phyloP scores from a whole-genome alignment of 2,113 vertebrate species.

The Carassius carassius region DNA sequence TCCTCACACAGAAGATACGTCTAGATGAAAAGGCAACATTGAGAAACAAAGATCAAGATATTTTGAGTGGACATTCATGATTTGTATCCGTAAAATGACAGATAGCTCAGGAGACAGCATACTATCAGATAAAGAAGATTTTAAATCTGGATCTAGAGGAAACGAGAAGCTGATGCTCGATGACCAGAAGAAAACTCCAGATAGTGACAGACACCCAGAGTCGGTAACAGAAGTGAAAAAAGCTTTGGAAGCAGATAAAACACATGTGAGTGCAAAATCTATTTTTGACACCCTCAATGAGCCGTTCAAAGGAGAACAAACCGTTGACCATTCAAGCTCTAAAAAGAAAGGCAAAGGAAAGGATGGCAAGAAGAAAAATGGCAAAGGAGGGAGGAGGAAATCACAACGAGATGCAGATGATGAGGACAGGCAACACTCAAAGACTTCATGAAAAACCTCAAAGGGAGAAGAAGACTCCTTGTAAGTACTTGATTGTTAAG shows the following conservation, averaged over 20 bases:
- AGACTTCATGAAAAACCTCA: conserved; percentile 68
- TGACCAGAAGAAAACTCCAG: conserved; percentile 1
- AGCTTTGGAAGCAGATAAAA: conserved; percentile 44
- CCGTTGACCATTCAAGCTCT: conserved; percentile 46
- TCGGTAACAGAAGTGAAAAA: neutral
- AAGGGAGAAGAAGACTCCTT: conserved; percentile 73
- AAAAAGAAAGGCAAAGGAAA: conserved; percentile 75
- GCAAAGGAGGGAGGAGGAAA: conserved; percentile 73
- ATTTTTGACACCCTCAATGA: neutral
- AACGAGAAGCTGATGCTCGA: conserved; percentile 3
- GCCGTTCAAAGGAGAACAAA: conserved; percentile 45
- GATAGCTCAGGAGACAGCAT: conserved; percentile 13
- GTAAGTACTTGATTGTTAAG: conserved; percentile 62
- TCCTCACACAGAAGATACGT: conserved; percentile 46
- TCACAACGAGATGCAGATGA: conserved; percentile 65
- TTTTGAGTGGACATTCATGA: conserved; percentile 72
- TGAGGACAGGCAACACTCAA: conserved; percentile 65
- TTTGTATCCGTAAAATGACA: conserved; percentile 73
- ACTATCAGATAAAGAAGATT: neutral
- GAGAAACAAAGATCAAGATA: conserved; percentile 73
- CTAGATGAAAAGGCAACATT: conserved; percentile 69
- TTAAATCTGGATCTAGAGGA: neutral
- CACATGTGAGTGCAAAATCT: neutral
- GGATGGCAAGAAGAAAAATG: conserved; percentile 71
- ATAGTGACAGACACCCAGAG: neutral